Base-by-base conservation (phyloP, 2,797 vertebrate genomes). In the Semaprochilodus insignis region DNA sequence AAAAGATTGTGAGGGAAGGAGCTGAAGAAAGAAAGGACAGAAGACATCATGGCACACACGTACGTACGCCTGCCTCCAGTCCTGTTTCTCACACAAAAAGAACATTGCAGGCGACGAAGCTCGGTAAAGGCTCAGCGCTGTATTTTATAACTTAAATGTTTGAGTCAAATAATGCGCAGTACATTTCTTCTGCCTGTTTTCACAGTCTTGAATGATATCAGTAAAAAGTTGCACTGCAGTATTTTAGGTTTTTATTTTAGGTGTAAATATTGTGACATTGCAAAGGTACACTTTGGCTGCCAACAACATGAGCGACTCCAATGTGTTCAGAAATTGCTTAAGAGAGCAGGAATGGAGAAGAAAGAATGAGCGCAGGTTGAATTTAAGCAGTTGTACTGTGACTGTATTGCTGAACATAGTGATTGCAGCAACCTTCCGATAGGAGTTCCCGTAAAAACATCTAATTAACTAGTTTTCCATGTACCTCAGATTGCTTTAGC, bases 131-230 rank as follows among this genome's bases (percentile, higher is more conserved):
- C 25, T 34, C 40, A 71, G 2, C 2, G 65, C 66, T 81, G 25
- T 77, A 62, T 21, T 76, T 76, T 70, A 69, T 34, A 80, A 48
- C 48, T 65, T 65, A 74, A 72, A 72, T 59, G 62, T 83, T 73
- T 21, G 36, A 51, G 7, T 23, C 27, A 72, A 77, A 72, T n/a
- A 52, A 34, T 77, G 54, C 13, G 5, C 52, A 54, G 21, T 23
- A 23, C 36, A 27, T 52, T 60, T 52, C 60, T 57, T 19, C 51
- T 6, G 0, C 2, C 0, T 11, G n/a, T 17, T 4, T 52, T 70
- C n/a, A 15, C 3, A 19, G 23, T 0, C 11, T 17, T 25, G 69
- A 52, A 27, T 27, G 44, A 70, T 52, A 23, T 27, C 11, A 10
- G 8, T 13, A 36, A 21, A 40, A n/a, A 44, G 65, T 67, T 16